phyloP scores from a whole-genome alignment of 2,113 vertebrate species.

The Struthio camelus region DNA sequence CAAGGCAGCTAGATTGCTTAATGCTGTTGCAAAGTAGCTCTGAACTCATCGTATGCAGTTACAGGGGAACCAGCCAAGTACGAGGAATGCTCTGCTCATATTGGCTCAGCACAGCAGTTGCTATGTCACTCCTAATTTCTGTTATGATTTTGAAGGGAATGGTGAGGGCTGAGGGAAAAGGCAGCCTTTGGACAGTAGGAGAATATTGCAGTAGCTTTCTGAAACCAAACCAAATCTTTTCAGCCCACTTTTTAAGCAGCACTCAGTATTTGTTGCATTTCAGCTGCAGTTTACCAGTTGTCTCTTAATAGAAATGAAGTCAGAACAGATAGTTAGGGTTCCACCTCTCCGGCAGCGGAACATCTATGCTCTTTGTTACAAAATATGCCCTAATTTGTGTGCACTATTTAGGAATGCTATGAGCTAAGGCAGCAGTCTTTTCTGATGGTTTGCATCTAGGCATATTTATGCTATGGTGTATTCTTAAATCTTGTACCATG shows the following conservation, averaged over 20 bases:
- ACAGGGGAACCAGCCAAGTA: neutral
- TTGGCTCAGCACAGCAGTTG: neutral
- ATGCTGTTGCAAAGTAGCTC: neutral
- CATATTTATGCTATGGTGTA: neutral
- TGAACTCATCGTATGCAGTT: neutral
- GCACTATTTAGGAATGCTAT: neutral
- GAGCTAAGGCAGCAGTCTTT: neutral
- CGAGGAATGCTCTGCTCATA: neutral
- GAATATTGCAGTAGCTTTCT: neutral
- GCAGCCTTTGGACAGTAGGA: neutral
- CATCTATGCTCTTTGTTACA: neutral
- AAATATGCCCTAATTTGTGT: neutral
- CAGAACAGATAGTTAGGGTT: neutral
- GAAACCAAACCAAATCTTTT: neutral
- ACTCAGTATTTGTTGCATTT: neutral
- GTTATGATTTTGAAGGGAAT: neutral
- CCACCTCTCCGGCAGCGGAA: neutral
- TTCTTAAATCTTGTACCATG: neutral
- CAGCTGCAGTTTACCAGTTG: neutral
- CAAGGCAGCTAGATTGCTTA: neutral
- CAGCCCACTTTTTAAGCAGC: neutral
- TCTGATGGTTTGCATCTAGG: neutral
- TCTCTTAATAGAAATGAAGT: neutral
- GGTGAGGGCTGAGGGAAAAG: neutral
- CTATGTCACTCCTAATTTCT: neutral